Base-by-base conservation (phyloP, 2,888 invertebrate species). In the Melanargia galathea region DNA sequence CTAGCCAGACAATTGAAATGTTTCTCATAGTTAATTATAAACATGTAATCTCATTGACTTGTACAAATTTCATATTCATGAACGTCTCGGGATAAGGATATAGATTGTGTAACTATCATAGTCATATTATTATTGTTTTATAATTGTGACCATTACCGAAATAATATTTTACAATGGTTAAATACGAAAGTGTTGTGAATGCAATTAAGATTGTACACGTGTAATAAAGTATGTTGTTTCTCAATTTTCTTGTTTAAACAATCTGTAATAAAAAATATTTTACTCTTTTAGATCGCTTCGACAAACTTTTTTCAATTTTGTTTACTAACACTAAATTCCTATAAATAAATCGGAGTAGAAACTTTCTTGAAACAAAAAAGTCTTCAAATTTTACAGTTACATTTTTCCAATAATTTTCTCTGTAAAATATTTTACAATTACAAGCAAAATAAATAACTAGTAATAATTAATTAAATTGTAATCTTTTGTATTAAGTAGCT, bases 401-500 rank as follows among this genome's bases (percentile, higher is more conserved):
- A 26, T 22, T 40, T 20, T 54, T 40, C 40, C 18, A n/a, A 40
- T 40, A 33, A 46, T 57, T 58, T 57, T 38, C 22, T 35, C 48
- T 33, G n/a, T 33, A 48, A 35, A 30, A 38, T 22, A 16, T 48
- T 57, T 57, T 48, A 46, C 33, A 10, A 35, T 35, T 38, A 30
- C 20, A 3, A 30, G n/a, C 18, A 26, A 63, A 52, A 63, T 57
- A 68, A 33, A 20, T 65, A n/a, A n/a, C n/a, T n/a, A n/a, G n/a
- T n/a, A n/a, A 69, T 67, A 66, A 67, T 45, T 66, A 49, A 59
- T 60, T 59, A 69, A 49, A 65, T 60, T 70, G 63, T 75, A 75
- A 71, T 73, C 67, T 65, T 67, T 70, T 72, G 65, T 74, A 71
- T 68, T 79, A n/a, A n/a, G n/a, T n/a, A 80, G 73, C 71, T 83